These are phyloP conservation scores for Rosalia funebris DNA, from an alignment of 2,888 invertebrate genomes.

Conservation along the genomic window DNA sequence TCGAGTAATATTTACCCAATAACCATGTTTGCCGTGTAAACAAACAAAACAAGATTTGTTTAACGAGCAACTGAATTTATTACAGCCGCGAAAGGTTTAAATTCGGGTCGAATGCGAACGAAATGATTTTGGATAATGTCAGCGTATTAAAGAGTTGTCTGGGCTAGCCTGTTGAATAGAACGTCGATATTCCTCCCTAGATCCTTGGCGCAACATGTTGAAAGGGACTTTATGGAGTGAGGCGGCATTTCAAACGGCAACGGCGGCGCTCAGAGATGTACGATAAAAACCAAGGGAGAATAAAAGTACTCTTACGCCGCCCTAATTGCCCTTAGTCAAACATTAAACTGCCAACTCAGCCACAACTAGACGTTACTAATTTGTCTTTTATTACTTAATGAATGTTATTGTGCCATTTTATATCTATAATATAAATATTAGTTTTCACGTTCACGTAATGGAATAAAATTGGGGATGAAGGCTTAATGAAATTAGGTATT, in stretches of 20 bases:
- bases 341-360: conserved; percentile 30
- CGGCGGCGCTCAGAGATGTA: conserved; percentile 9
- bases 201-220: conserved; percentile 32
- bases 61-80: no score
- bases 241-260: conserved; percentile 15
- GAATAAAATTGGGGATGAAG: no score
- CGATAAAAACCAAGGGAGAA: conserved; percentile 25
- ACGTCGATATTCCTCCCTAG: conserved; percentile 46
- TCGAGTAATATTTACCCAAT: no score
- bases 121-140: conserved; percentile 7
- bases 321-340: conserved; percentile 37
- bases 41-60: no score
- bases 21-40: no score
- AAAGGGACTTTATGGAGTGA: conserved; percentile 26
- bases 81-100: no score
- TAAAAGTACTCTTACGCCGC: conserved; percentile 31
- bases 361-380: conserved; percentile 18
- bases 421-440: no score
- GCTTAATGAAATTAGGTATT: no score
- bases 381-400: conserved; percentile 18
- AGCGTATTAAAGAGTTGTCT: conserved; percentile 19
- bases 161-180: conserved; percentile 40
- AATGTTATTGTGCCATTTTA: conserved; percentile 1
- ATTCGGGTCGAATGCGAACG: no score
- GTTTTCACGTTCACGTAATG: no score